These are phyloP conservation scores for Aphodius sticticus DNA, from an alignment of 2,888 invertebrate species.

Conservation along the genomic window DNA sequence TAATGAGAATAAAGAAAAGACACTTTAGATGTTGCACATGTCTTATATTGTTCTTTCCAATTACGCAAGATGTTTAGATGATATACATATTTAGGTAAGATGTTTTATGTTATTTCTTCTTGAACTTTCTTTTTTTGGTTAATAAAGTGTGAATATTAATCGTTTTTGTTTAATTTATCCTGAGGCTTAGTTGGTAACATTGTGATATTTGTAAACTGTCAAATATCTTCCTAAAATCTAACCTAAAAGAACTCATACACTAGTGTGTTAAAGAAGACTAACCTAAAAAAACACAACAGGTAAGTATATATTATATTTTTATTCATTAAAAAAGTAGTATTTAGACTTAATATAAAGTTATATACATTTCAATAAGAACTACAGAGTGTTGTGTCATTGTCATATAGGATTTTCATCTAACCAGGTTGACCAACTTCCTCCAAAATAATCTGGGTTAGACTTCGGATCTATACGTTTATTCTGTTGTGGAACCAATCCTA, in stretches of 20 bases:
- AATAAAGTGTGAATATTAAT: conserved; percentile 60
- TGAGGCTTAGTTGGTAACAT: too few species aligned
- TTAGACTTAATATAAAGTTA: too few species aligned
- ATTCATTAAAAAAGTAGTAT: too few species aligned
- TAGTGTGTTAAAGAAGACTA: too few species aligned
- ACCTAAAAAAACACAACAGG: too few species aligned
- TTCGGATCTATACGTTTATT: conserved; percentile 43
- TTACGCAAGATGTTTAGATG: conserved; percentile 58
- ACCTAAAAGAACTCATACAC: too few species aligned
- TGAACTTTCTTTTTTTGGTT: conserved; percentile 48
- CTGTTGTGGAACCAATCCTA: conserved; percentile 46
- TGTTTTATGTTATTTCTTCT: conserved; percentile 55
- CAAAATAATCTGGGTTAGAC: conserved; percentile 49
- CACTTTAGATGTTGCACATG: conserved; percentile 58
- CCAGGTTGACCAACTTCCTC: conserved; percentile 53
- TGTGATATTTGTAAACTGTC: too few species aligned
- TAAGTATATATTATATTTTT: too few species aligned
- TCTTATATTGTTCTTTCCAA: conserved; percentile 58
- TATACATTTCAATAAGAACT: too few species aligned
- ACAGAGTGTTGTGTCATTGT: too few species aligned
- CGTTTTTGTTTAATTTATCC: conserved; percentile 9
- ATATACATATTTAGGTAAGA: conserved; percentile 55
- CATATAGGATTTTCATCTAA: conserved; percentile 40
- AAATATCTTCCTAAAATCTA: not conserved
- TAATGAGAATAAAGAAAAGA: conserved; percentile 50